Evolutionary conservation across 2,797 vertebrate species (phyloP).

Genomic region (Sebastes diaconus): DNA sequence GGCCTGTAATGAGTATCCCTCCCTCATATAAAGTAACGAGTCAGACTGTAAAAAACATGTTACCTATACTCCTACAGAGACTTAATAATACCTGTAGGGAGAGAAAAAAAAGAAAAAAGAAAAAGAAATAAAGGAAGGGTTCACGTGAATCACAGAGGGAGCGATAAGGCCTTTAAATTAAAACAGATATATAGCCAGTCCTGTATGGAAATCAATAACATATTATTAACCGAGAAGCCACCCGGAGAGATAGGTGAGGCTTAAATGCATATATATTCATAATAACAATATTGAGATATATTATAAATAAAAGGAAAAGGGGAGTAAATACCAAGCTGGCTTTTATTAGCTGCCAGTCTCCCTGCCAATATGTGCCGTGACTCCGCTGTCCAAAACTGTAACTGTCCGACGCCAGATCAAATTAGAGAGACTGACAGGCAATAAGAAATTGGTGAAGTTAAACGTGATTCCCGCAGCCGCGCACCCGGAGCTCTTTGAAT

Average conservation of each 20-base stretch:
- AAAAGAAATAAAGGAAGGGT: constrained; percentile 72
- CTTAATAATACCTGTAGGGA: constrained; percentile 71
- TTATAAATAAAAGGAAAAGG: constrained; percentile 77
- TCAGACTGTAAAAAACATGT: constrained; percentile 61
- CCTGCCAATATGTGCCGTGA: constrained; percentile 84
- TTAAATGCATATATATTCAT: constrained; percentile 85
- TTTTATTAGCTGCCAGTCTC: constrained; percentile 88
- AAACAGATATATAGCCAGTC: constrained; percentile 80
- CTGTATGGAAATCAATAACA: constrained; percentile 85
- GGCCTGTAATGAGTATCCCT: constrained; percentile 55
- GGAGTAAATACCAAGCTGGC: constrained; percentile 79
- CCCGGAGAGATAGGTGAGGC: constrained; percentile 79
- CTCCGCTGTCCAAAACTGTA: constrained; percentile 83
- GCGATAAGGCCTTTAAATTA: constrained; percentile 80
- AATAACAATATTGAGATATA: constrained; percentile 86
- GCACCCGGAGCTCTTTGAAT: constrained; percentile 79
- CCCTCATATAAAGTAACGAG: constrained; percentile 67
- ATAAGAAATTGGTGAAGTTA: constrained; percentile 86
- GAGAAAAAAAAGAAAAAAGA: constrained; percentile 21
- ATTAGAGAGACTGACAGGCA: constrained; percentile 89
- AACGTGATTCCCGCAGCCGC: constrained; percentile 75
- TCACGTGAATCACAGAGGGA: constrained; percentile 69
- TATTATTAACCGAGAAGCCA: constrained; percentile 82
- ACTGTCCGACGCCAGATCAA: constrained; percentile 85
- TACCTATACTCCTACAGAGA: constrained; percentile 65